Percentiles rank a stretch among this genome's conserved stretches.
phyloP scores from a whole-genome alignment of 2,113 vertebrate species.

The Ranitomeya variabilis region DNA sequence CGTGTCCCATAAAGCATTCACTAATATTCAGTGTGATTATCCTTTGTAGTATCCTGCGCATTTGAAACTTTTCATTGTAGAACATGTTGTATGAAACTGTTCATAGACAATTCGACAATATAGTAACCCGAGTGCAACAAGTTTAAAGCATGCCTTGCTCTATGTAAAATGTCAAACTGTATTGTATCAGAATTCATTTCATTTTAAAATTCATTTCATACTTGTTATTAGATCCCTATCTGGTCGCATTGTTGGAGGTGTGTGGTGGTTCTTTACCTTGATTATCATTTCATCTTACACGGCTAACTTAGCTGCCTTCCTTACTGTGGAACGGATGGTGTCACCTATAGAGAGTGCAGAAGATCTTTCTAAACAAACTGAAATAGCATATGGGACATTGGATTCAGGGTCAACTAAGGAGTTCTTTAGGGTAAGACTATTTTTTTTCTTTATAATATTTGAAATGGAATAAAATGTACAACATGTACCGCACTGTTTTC shows the following conservation, averaged over 20 bases:
- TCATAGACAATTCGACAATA: neutral
- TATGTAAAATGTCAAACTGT: neutral
- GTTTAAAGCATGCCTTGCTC: neutral
- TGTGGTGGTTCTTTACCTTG: constrained; percentile 99
- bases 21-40: neutral
- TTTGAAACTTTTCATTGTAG: neutral
- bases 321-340: constrained; percentile 99
- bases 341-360: constrained; percentile 98
- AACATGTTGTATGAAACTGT: neutral
- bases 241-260: constrained; percentile 97
- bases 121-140: neutral
- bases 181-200: constrained; percentile 66
- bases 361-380: constrained; percentile 95
- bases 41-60: neutral
- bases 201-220: constrained; percentile 76
- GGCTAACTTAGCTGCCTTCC: constrained; percentile 99
- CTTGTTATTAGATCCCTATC: constrained; percentile 91
- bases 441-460: neutral
- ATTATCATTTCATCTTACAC: constrained; percentile 99
- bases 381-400: constrained; percentile 97
- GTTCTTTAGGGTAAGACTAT: constrained; percentile 93
- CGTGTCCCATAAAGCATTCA: neutral
- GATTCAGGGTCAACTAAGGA: constrained; percentile 99
- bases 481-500: no score
- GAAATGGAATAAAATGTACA: no score